A percentile compares a stretch with the other conserved stretches of the same genome.
Evolutionary conservation across 2,888 invertebrate species (phyloP).

Genomic region (Chesias legatella): DNA sequence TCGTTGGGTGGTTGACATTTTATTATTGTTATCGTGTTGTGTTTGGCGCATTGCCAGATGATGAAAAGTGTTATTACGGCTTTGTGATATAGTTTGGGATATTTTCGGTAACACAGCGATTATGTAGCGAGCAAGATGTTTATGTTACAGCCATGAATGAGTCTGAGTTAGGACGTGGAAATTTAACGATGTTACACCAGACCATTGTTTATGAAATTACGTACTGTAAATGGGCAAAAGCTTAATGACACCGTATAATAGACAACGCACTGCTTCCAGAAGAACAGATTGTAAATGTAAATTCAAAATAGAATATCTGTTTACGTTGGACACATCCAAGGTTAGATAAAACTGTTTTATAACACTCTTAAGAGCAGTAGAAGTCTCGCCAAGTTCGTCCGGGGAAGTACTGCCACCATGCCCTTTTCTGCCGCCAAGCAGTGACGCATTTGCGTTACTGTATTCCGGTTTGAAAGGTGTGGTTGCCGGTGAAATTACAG

Average conservation of each 20-base stretch:
- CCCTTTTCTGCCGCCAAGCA: too few species aligned
- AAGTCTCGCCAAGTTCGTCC: too few species aligned
- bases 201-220: conserved; percentile 5
- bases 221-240: conserved; percentile 12
- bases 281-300: conserved; percentile 36
- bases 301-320: conserved; percentile 40
- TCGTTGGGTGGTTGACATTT: conserved; percentile 44
- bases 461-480: too few species aligned
- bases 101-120: conserved; percentile 18
- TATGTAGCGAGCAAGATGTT: conserved; percentile 17
- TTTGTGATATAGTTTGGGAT: conserved; percentile 21
- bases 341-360: conserved; percentile 32
- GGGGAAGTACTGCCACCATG: too few species aligned
- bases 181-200: conserved; percentile 12
- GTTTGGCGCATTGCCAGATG: conserved; percentile 45
- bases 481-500: too few species aligned
- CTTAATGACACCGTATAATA: conserved; percentile 17
- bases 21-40: conserved; percentile 38
- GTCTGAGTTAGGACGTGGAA: conserved; percentile 12
- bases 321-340: conserved; percentile 43
- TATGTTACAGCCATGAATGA: conserved; percentile 27
- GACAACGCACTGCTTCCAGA: conserved; percentile 14
- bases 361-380: conserved; percentile 15
- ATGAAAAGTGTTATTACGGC: conserved; percentile 31
- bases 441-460: too few species aligned